These are phyloP conservation scores for Pecten maximus DNA, from an alignment of 2,888 invertebrate species.

Conservation along the genomic window DNA sequence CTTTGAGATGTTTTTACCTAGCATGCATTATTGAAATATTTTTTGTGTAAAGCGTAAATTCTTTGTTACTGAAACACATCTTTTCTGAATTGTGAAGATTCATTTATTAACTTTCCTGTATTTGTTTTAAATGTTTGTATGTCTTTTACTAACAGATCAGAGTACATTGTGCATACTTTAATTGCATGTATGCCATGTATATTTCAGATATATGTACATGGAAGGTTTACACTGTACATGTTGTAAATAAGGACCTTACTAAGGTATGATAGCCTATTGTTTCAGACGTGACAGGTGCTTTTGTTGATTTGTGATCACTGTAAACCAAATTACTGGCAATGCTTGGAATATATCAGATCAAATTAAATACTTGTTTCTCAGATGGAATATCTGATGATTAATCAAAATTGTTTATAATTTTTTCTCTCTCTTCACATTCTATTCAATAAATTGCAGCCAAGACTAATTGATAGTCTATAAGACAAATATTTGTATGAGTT, in stretches of 20 bases:
- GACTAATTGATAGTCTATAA: too few species aligned
- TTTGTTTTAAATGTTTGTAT: neutral
- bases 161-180: neutral
- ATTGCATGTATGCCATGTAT: neutral
- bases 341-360: too few species aligned
- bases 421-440: too few species aligned
- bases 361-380: neutral
- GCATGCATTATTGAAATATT: neutral
- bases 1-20: too few species aligned
- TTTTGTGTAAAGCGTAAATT: neutral
- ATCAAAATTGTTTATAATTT: neutral
- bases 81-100: too few species aligned
- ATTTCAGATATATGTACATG: neutral
- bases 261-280: slow-evolving; percentile 12
- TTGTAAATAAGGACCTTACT: neutral
- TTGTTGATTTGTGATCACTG: neutral
- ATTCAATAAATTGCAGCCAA: too few species aligned
- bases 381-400: neutral
- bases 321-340: neutral
- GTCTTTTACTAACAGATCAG: neutral
- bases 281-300: neutral
- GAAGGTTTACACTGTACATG: neutral
- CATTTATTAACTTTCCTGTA: too few species aligned
- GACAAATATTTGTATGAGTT: too few species aligned
- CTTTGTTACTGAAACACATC: neutral